Conservation (phyloP, 1,140 invertebrate species). For the Hypsibius dujardini region DNA sequence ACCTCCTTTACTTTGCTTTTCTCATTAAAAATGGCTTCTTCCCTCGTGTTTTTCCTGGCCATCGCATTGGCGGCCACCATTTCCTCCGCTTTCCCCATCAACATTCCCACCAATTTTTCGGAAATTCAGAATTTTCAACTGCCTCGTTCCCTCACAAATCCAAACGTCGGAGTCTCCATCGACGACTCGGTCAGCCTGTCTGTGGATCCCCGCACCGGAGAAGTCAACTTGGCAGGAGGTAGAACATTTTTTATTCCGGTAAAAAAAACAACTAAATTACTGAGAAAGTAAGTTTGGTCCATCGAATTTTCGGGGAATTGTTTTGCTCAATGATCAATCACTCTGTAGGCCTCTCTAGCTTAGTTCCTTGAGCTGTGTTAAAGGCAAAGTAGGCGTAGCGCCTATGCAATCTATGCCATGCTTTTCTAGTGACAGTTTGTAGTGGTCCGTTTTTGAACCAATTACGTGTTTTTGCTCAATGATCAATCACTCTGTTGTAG, state of each 20-base stretch:
- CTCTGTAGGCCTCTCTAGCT: neutral
- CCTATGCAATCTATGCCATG: neutral
- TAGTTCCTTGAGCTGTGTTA: neutral
- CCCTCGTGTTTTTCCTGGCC: no score
- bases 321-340: neutral
- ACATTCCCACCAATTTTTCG: no score
- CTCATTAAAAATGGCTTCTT: no score
- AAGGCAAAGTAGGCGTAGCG: neutral
- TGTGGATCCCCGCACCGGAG: neutral
- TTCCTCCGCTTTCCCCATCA: no score
- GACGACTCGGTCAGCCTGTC: neutral
- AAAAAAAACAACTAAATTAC: neutral
- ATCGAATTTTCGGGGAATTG: neutral
- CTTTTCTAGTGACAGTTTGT: neutral
- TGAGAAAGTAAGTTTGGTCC: neutral
- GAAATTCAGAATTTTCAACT: no score
- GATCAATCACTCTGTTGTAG: neutral
- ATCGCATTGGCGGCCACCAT: no score
- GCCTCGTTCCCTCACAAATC: neutral
- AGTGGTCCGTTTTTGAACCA: no score
- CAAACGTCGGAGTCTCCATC: neutral
- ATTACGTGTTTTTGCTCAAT: neutral
- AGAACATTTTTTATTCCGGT: neutral
- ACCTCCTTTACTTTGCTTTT: no score
- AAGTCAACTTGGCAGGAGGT: slow-evolving; percentile 14